These are phyloP conservation scores for Stenichneumon culpator DNA, from an alignment of 2,888 invertebrate genomes.

Conservation along the genomic window DNA sequence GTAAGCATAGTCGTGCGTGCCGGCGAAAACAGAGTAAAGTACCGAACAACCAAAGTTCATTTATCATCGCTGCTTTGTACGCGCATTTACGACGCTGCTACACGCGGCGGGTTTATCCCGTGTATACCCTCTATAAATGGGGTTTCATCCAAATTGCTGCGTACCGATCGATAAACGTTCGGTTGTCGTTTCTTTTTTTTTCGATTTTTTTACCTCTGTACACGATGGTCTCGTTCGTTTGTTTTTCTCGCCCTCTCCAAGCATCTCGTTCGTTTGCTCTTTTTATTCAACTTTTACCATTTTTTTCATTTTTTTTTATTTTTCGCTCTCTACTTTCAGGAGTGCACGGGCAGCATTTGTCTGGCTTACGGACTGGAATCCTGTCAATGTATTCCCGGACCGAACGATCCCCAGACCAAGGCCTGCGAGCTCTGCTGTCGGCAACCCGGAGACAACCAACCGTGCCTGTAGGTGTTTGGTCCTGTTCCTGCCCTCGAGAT, in stretches of 20 bases:
- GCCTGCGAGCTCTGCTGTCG: constrained; percentile 98
- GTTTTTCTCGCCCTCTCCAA: constrained; percentile 43
- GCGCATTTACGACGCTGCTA: constrained; percentile 48
- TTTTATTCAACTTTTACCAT: constrained; percentile 29
- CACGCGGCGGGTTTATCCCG: constrained; percentile 50
- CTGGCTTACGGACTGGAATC: constrained; percentile 98
- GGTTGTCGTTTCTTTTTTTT: constrained; percentile 37
- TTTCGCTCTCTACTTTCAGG: constrained; percentile 86
- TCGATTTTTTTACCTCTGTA: constrained; percentile 1
- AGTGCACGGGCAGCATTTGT: constrained; percentile 99
- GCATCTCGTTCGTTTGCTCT: constrained; percentile 66
- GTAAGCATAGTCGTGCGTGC: constrained; percentile 49
- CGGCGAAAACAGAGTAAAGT: constrained; percentile 48
- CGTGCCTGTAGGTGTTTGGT: constrained; percentile 88
- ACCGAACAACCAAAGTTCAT: constrained; percentile 65
- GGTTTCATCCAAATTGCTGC: constrained; percentile 60
- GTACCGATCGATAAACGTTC: constrained; percentile 60
- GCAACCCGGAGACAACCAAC: constrained; percentile 92
- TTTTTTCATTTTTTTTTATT: constrained; percentile 18
- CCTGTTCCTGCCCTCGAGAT: constrained; percentile 13
- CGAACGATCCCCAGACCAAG: constrained; percentile 92
- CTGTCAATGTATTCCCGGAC: constrained; percentile 95
- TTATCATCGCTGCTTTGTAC: constrained; percentile 61
- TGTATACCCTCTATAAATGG: constrained; percentile 40
- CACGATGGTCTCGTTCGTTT: constrained; percentile 49